These are phyloP conservation scores for Chelonoidis abingdonii DNA, from an alignment of 2,113 vertebrate genomes.

Conservation along the genomic window DNA sequence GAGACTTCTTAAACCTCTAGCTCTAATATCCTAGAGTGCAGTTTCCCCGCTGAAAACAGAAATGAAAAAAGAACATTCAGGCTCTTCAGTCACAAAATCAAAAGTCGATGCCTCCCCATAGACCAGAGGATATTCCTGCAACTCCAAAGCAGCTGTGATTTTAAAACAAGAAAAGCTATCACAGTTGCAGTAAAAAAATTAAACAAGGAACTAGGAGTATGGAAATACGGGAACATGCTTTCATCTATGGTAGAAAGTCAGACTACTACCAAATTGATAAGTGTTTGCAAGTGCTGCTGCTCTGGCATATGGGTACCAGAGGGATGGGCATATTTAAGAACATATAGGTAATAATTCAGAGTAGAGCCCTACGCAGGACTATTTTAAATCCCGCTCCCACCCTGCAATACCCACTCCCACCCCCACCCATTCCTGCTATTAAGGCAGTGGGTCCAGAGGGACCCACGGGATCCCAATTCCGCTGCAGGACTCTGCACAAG, in stretches of 20 bases:
- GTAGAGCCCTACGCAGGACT: background rate
- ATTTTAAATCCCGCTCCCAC: background rate
- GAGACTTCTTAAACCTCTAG: background rate
- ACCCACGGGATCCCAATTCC: background rate
- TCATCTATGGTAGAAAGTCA: background rate
- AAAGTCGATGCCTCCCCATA: background rate
- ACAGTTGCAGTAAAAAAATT: background rate
- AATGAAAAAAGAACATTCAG: slow-evolving; percentile 8
- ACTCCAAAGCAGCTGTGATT: background rate
- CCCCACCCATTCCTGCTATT: background rate
- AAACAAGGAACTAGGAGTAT: background rate
- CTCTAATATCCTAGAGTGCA: background rate
- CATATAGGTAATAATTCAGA: background rate
- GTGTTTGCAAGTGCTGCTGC: background rate
- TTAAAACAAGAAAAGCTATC: slow-evolving; percentile 9
- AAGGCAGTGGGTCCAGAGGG: background rate
- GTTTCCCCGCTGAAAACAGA: background rate
- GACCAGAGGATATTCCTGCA: background rate
- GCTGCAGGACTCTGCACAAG: background rate
- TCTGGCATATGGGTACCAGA: background rate
- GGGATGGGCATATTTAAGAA: background rate
- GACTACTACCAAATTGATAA: background rate
- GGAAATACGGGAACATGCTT: background rate
- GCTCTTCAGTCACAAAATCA: slow-evolving; percentile 7
- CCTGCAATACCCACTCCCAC: background rate